These are phyloP conservation scores for Lepidostoma basale DNA, from an alignment of 1,140 invertebrate genomes.

Conservation along the genomic window DNA sequence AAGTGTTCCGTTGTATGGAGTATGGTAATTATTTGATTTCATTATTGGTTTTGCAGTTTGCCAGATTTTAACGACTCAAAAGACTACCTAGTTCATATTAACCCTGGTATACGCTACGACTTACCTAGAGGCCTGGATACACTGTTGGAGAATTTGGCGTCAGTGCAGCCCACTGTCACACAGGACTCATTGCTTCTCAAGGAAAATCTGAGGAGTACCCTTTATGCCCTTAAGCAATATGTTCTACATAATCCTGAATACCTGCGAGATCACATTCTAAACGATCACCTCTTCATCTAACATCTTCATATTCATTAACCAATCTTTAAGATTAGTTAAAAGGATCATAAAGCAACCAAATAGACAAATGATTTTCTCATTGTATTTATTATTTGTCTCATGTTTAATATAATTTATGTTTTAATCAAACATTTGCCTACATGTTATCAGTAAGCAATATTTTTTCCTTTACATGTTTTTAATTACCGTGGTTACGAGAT, in stretches of 20 bases:
- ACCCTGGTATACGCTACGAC: constrained; percentile 37
- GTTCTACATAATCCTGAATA: constrained; percentile 32
- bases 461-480: not conserved
- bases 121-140: constrained; percentile 27
- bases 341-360: not conserved
- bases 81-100: constrained; percentile 29
- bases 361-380: not conserved
- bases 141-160: constrained; percentile 8
- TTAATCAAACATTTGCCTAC: not conserved
- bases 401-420: not conserved
- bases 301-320: too few species aligned
- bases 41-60: constrained; percentile 27
- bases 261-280: constrained; percentile 25
- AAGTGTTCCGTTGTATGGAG: not conserved
- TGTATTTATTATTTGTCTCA: not conserved
- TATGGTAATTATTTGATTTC: not conserved
- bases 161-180: not conserved
- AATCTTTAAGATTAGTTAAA: not conserved
- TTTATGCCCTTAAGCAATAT: constrained; percentile 19
- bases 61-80: constrained; percentile 16
- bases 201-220: not conserved
- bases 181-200: not conserved
- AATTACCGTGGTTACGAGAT: too few species aligned
- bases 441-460: not conserved
- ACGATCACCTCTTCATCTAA: constrained; percentile 4